Evolutionary conservation across 2,113 vertebrate genomes (phyloP).

Genomic region (Aplodontia rufa): DNA sequence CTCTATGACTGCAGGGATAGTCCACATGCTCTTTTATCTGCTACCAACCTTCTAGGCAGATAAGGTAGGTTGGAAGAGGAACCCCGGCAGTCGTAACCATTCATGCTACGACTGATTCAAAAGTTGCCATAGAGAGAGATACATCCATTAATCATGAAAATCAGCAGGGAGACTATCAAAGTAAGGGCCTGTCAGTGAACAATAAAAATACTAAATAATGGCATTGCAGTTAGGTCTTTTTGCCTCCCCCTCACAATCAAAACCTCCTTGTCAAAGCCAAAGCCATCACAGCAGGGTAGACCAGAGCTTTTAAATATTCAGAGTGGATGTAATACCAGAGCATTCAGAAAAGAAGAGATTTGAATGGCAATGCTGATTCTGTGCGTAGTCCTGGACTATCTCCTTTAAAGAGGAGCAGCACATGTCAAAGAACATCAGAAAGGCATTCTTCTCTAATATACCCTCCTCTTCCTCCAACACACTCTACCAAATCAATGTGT

Average conservation of each 20-base stretch:
- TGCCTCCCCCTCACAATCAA: not conserved
- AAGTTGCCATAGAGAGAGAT: constrained; percentile 23
- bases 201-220: constrained; percentile 40
- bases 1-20: not conserved
- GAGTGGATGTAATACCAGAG: not conserved
- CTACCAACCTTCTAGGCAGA: not conserved
- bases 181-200: not conserved
- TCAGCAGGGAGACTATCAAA: not conserved
- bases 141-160: constrained; percentile 47
- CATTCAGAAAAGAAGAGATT: not conserved
- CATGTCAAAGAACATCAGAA: not conserved
- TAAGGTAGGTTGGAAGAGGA: not conserved
- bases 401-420: not conserved
- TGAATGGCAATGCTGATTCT: not conserved
- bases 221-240: not conserved
- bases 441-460: not conserved
- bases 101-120: not conserved
- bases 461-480: not conserved
- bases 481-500: not conserved
- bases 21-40: not conserved
- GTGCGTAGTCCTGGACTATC: not conserved
- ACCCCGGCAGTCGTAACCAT: not conserved
- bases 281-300: not conserved
- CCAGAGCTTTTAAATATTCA: constrained; percentile 20
- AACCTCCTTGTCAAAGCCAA: constrained; percentile 16